Evolutionary conservation across 2,113 vertebrate genomes (phyloP), one percentile per base, ranked within the genome.

Genomic region (Aptenodytes patagonicus): DNA sequence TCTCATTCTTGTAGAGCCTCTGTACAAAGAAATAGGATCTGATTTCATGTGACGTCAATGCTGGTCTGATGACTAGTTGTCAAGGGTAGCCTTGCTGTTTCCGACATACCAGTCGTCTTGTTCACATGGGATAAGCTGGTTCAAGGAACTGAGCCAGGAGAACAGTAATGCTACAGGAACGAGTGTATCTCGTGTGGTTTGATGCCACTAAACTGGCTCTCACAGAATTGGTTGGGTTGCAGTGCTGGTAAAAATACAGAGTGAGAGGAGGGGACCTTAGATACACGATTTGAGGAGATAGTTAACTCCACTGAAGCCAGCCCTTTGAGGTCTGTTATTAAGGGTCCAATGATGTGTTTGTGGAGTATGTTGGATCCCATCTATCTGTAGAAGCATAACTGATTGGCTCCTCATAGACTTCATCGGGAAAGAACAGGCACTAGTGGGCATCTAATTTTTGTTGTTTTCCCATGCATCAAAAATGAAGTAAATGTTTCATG

Each of bases 151-250:
- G 38, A 84, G 32, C 21, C 28, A 40, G 26, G 46, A 64, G 42
- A 73, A 70, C 5, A 32, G 21, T 66, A 84, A n/a, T 49, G 64
- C 14, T 87, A 22, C 42, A 62, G 78, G 54, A 75, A 54, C 1
- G 0, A 87, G 14, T 78, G 46, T 0, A 0, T 62, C 82, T 84
- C n/a, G 58, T 90, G 52, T 2, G 4, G 16, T 78, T 79, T 32
- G 32, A 29, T 87, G 32, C 38, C 13, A 19, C 47, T 75, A 20
- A 51, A 57, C 17, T 17, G 70, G 8, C 42, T 73, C 26, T 85
- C 0, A 5, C 7, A 19, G 60, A 58, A 55, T 64, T 2, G 1
- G 29, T 51, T 60, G 73, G 80, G 17, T 54, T 77, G 18, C 18
- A 44, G 44, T 40, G 57, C 78, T 85, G 65, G 12, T 81, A 28